Base-by-base conservation (phyloP, 2,888 invertebrate species). In the Erannis defoliaria region DNA sequence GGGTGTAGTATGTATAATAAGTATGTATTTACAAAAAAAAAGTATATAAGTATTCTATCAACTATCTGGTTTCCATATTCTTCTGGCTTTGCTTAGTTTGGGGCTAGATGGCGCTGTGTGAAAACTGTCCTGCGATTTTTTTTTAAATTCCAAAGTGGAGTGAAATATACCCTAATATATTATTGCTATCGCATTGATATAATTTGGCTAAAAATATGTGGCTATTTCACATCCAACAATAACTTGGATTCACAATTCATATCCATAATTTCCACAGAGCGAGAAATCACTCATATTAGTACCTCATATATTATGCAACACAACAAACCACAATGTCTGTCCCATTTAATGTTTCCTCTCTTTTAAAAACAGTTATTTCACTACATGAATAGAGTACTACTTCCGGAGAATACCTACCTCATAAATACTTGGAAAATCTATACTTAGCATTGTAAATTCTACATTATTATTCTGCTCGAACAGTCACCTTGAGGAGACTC, bases 401-500 rank as follows among this genome's bases (percentile, higher is more conserved):
- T 81, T 84, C 83, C 82, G 75, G 23, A 51, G 45, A 64, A 37
- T 59, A 56, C 42, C 42, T 63, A 29, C 48, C 51, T 43, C 49
- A 57, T 48, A 56, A 54, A 46, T 40, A 56, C 23, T 33, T 53
- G 55, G 50, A 64, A 57, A 55, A 43, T 56, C 48, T 50, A 40
- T 60, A 56, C n/a, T 58, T 53, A 55, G 60, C 51, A 62, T 56
- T 62, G 55, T 62, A 64, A 63, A 62, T 51, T 35, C 19, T 26
- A 60, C 48, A 66, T 76, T 69, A 64, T 58, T 73, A 74, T 76
- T 70, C 70, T 56, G 62, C 45, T 57, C 67, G 64, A 58, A 63
- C 62, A 66, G 68, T 74, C 70, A 72, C 78, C 78, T 80, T 80
- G 74, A 72, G 61, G 70, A 72, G 61, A 68, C 69, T 56, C 68